Conservation (phyloP, 2,113 vertebrate species). For the Glareola pratincola region DNA sequence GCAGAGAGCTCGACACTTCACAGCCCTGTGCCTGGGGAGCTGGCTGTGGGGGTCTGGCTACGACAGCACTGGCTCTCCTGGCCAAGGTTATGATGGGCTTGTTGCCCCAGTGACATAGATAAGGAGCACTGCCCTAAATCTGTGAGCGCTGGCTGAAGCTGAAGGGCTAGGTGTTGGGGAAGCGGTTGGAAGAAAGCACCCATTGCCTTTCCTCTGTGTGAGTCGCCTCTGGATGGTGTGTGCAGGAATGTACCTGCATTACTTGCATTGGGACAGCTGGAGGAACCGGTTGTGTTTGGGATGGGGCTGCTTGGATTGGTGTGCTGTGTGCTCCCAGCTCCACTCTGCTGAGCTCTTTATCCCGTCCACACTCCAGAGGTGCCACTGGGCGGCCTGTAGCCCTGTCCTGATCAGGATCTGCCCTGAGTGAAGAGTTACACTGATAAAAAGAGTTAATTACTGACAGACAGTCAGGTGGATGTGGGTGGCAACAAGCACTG, state of each 20-base stretch:
- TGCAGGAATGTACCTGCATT: not conserved
- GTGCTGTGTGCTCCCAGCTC: not conserved
- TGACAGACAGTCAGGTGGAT: not conserved
- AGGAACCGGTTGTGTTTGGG: not conserved
- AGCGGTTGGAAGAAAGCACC: not conserved
- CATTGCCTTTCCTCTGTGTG: not conserved
- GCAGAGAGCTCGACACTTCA: not conserved
- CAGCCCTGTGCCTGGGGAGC: not conserved
- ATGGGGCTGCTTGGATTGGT: rapidly evolving
- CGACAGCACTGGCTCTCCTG: not conserved
- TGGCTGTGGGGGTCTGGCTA: not conserved
- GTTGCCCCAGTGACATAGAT: not conserved
- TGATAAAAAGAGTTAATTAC: not conserved
- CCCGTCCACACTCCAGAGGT: not conserved
- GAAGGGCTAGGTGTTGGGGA: too few species aligned
- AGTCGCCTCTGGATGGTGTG: not conserved
- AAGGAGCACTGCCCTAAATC: not conserved
- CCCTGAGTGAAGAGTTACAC: not conserved
- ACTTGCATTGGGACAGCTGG: not conserved
- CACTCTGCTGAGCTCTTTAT: not conserved
- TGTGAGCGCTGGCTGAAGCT: not conserved
- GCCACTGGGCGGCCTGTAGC: not conserved
- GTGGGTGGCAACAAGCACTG: not conserved
- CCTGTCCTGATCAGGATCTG: not conserved
- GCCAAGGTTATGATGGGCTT: not conserved